These are phyloP conservation scores for Metallyticus violacea DNA, from an alignment of 2,888 invertebrate genomes.

Conservation along the genomic window DNA sequence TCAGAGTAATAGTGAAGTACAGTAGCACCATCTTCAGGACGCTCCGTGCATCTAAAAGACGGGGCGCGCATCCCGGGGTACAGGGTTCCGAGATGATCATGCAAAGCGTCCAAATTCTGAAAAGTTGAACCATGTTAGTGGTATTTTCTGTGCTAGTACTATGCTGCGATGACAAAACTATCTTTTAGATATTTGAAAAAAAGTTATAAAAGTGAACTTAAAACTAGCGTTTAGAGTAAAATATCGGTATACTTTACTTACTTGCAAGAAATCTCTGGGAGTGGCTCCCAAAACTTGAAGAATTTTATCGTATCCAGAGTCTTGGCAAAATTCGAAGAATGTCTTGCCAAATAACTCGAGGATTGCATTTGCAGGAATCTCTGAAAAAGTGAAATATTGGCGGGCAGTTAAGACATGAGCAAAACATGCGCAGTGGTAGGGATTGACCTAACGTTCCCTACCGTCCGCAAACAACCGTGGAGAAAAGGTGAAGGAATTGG, in stretches of 20 bases:
- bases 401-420: background rate
- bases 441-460: no score
- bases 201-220: no score
- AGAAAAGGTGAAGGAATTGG: no score
- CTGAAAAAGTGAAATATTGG: slow-evolving; percentile 50
- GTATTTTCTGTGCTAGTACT: background rate
- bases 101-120: slow-evolving; percentile 95
- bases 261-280: slow-evolving; percentile 91
- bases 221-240: background rate
- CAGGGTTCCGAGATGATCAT: slow-evolving; percentile 89
- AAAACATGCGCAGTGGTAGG: no score
- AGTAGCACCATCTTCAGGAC: slow-evolving; percentile 82
- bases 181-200: no score
- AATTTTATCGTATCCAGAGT: slow-evolving; percentile 95
- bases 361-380: slow-evolving; percentile 86
- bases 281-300: slow-evolving; percentile 92
- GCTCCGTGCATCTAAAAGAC: slow-evolving; percentile 91
- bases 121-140: background rate
- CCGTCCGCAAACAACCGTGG: no score
- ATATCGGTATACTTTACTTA: slow-evolving; percentile 45
- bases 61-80: slow-evolving; percentile 95
- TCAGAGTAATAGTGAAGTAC: slow-evolving; percentile 96
- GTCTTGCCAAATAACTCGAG: slow-evolving; percentile 89
- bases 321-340: slow-evolving; percentile 95
- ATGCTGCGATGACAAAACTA: no score